phyloP scores from a whole-genome alignment of 2,797 vertebrate genomes.

The Sphaeramia orbicularis region DNA sequence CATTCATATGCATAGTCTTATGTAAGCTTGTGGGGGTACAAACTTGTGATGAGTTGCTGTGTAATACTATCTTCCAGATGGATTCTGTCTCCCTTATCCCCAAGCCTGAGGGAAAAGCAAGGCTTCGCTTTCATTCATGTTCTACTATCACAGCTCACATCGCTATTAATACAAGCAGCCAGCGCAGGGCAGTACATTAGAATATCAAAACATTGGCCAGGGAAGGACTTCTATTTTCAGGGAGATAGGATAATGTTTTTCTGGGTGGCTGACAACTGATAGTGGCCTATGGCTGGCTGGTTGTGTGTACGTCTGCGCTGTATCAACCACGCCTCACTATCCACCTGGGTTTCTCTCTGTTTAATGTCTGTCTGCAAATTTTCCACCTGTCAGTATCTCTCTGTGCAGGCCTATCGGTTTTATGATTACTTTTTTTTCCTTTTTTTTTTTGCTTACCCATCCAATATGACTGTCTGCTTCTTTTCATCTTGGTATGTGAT shows the following conservation, averaged over 20 bases:
- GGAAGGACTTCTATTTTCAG: constrained; percentile 64
- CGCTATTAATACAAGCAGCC: constrained; percentile 76
- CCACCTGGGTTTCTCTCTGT: constrained; percentile 21
- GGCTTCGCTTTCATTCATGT: constrained; percentile 77
- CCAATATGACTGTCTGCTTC: constrained; percentile 7
- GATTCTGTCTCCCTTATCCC: constrained; percentile 74
- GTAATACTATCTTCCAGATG: constrained; percentile 81
- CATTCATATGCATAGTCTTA: constrained; percentile 72
- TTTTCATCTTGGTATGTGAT: constrained; percentile 34
- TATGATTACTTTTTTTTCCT: constrained; percentile 26
- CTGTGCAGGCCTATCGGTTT: constrained; percentile 23
- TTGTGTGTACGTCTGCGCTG: constrained; percentile 24
- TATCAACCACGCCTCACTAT: constrained; percentile 26
- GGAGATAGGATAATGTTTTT: constrained; percentile 62
- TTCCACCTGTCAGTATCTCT: constrained; percentile 35
- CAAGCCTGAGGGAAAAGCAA: constrained; percentile 65
- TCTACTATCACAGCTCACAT: constrained; percentile 76
- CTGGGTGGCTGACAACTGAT: constrained; percentile 63
- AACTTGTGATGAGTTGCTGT: constrained; percentile 69
- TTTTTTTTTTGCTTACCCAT: constrained; percentile 5
- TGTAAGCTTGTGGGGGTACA: constrained; percentile 75
- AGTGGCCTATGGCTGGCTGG: constrained; percentile 27
- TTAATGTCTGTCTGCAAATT: constrained; percentile 42
- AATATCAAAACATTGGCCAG: constrained; percentile 74
- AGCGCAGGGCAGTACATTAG: constrained; percentile 62